phyloP scores from a whole-genome alignment of 23 tunicate genomes.

The Trididemnum nubilum region DNA sequence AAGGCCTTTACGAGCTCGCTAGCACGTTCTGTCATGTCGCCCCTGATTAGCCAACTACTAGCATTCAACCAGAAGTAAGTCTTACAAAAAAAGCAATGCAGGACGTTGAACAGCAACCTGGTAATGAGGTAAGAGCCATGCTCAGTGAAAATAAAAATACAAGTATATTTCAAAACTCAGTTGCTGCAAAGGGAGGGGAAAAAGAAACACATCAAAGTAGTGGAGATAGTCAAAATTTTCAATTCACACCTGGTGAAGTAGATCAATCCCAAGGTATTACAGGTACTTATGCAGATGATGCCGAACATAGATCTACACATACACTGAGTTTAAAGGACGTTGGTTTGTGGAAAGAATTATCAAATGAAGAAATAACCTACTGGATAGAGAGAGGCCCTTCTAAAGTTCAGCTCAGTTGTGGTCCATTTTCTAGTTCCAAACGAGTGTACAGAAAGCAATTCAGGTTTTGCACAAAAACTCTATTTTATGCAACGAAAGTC shows the following conservation, averaged over 20 bases:
- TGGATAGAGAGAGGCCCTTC: slow-evolving; percentile 34
- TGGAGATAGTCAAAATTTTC: too few relatives aligned
- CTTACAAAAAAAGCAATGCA: slow-evolving; percentile 31
- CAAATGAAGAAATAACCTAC: slow-evolving; percentile 20
- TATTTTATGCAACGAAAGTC: not conserved
- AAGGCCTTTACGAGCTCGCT: too few relatives aligned
- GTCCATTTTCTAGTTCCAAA: slow-evolving; percentile 22
- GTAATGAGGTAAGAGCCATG: slow-evolving; percentile 32
- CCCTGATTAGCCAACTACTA: slow-evolving; percentile 36
- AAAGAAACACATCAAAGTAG: too few relatives aligned
- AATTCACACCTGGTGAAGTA: slow-evolving; percentile 23
- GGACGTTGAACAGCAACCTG: too few relatives aligned
- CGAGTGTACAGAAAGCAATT: slow-evolving; percentile 35
- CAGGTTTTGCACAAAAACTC: not conserved
- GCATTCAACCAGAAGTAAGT: slow-evolving; percentile 40
- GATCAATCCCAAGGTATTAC: slow-evolving; percentile 22
- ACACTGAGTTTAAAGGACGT: too few relatives aligned
- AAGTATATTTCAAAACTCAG: too few relatives aligned
- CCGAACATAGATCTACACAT: slow-evolving; percentile 32
- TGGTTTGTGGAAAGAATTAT: slow-evolving; percentile 25
- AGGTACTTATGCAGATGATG: slow-evolving; percentile 11
- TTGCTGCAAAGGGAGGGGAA: too few relatives aligned
- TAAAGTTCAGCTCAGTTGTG: slow-evolving; percentile 23
- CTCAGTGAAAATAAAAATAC: slow-evolving; percentile 32
- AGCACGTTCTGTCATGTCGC: too few relatives aligned